These are phyloP conservation scores for Clarias pachynema DNA, from an alignment of 2,797 vertebrate genomes.

Conservation along the genomic window DNA sequence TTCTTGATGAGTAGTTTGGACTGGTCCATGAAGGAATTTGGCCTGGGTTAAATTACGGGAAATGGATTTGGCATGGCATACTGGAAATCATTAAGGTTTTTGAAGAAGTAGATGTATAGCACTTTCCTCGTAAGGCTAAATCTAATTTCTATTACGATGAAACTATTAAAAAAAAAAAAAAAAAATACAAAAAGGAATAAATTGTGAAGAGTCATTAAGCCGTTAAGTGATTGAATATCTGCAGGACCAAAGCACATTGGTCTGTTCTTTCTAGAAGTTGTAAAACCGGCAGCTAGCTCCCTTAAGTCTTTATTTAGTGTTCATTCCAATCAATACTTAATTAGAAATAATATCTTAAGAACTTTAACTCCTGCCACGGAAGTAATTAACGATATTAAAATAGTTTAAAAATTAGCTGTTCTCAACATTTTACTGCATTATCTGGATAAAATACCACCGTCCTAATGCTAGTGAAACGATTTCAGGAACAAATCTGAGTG, in stretches of 20 bases:
- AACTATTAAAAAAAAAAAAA: not conserved
- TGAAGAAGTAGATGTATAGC: not conserved
- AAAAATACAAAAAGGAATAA: not conserved
- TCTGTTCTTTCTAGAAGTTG: not conserved
- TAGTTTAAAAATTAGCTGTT: not conserved
- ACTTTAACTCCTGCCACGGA: not conserved
- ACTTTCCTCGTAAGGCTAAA: not conserved
- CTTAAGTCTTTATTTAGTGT: not conserved
- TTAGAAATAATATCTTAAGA: not conserved
- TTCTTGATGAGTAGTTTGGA: not conserved
- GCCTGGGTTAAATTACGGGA: not conserved
- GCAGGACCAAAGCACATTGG: not conserved
- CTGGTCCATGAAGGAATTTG: not conserved
- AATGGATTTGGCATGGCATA: not conserved
- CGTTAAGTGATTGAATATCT: not conserved
- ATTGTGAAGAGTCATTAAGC: not conserved
- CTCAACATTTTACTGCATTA: no score
- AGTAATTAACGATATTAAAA: conserved; percentile 6
- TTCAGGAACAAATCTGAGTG: not conserved
- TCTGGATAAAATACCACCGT: not conserved
- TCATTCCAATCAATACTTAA: conserved; percentile 1
- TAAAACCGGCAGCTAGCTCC: not conserved
- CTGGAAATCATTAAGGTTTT: not conserved
- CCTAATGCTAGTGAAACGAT: not conserved
- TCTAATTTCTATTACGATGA: not conserved